phyloP scores from a whole-genome alignment of 1,140 invertebrate genomes.

The Liolophura sinensis region DNA sequence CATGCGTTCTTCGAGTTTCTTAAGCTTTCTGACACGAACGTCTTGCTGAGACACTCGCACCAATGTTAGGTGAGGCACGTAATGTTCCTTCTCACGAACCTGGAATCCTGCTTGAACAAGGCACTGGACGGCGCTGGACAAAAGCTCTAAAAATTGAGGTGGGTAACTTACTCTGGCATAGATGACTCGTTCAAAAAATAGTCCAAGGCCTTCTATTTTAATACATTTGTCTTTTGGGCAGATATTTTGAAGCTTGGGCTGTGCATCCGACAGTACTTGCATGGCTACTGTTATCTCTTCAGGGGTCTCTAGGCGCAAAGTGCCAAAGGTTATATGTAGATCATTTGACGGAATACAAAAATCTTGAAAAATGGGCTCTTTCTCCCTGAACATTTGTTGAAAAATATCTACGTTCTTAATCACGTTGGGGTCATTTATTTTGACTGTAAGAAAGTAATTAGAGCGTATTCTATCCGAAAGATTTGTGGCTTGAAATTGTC shows the following conservation, averaged over 20 bases:
- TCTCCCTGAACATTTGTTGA: slow-evolving; percentile 37
- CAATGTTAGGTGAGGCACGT: slow-evolving; percentile 60
- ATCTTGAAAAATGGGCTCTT: slow-evolving; percentile 30
- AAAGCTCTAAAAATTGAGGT: slow-evolving; percentile 40
- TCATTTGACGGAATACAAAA: slow-evolving; percentile 35
- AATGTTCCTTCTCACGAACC: slow-evolving; percentile 44
- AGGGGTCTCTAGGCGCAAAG: slow-evolving; percentile 49
- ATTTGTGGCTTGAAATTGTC: no score
- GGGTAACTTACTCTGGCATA: slow-evolving; percentile 48
- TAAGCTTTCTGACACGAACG: slow-evolving; percentile 31
- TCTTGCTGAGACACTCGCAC: slow-evolving; percentile 54
- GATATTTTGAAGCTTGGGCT: slow-evolving; percentile 32
- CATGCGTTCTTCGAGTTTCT: slow-evolving; percentile 39
- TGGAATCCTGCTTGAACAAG: slow-evolving; percentile 44
- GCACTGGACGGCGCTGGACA: slow-evolving; percentile 42
- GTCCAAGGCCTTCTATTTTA: slow-evolving; percentile 34
- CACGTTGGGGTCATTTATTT: slow-evolving; percentile 45
- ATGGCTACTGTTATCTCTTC: slow-evolving; percentile 47
- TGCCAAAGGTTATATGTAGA: slow-evolving; percentile 53
- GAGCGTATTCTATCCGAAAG: slow-evolving; percentile 44
- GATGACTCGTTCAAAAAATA: slow-evolving; percentile 54
- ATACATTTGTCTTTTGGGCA: slow-evolving; percentile 31
- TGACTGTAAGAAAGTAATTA: slow-evolving; percentile 58
- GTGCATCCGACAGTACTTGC: slow-evolving; percentile 36
- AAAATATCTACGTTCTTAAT: slow-evolving; percentile 30